These are phyloP conservation scores for Agrilus mali DNA, from an alignment of 2,888 invertebrate species.

Conservation along the genomic window DNA sequence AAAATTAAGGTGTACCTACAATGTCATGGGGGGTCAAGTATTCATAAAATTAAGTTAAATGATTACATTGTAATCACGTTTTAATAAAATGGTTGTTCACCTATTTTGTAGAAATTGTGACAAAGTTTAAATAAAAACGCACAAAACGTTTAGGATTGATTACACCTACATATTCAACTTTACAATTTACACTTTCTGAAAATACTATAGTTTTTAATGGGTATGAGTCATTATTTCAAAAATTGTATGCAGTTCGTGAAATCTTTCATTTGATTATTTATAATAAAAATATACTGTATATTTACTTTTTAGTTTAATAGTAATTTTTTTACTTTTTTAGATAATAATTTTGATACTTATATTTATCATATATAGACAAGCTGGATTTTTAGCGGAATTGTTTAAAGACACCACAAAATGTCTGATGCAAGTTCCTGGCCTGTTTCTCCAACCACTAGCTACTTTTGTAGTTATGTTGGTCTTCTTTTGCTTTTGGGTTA, in stretches of 20 bases:
- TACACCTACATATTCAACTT: too few relatives aligned
- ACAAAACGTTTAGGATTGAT: too few relatives aligned
- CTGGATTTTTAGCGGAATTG: constrained; percentile 69
- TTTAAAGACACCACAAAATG: constrained; percentile 87
- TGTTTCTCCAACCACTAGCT: constrained; percentile 72
- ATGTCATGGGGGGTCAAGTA: too few relatives aligned
- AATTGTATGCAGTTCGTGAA: neutral
- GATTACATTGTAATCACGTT: too few relatives aligned
- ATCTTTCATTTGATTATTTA: neutral
- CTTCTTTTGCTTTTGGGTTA: constrained; percentile 79
- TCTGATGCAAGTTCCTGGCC: constrained; percentile 67
- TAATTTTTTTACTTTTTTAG: constrained; percentile 37
- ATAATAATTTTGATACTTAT: constrained; percentile 60
- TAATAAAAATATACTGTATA: constrained; percentile 2
- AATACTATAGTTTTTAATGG: neutral
- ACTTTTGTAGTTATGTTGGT: constrained; percentile 67
- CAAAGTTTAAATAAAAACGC: too few relatives aligned
- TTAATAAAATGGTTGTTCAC: too few relatives aligned
- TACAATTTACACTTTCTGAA: neutral
- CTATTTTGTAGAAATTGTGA: too few relatives aligned
- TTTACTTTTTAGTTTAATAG: neutral
- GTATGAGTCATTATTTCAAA: neutral
- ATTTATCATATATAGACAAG: constrained; percentile 64
- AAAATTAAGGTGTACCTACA: too few relatives aligned
- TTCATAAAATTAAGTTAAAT: too few relatives aligned